Evolutionary conservation across 2,113 vertebrate species (phyloP).

Genomic region (Trochalopteron elliotii): DNA sequence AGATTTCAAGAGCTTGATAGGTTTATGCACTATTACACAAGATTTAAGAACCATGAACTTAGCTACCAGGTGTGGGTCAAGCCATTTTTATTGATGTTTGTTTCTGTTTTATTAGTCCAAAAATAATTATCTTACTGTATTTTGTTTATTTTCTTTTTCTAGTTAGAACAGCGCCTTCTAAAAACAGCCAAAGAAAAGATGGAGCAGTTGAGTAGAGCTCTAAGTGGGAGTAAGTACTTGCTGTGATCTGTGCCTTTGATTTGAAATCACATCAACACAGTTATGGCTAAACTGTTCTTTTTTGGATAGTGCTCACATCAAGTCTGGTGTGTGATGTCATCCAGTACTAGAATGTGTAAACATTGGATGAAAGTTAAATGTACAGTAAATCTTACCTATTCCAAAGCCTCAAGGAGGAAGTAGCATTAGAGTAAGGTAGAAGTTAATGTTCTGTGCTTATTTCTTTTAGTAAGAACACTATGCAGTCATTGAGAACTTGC

Average conservation of each 20-base stretch:
- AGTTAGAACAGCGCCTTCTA: slow-evolving; percentile 97
- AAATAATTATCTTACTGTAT: neutral
- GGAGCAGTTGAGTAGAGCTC: slow-evolving; percentile 96
- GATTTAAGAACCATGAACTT: slow-evolving; percentile 99
- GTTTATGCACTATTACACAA: slow-evolving; percentile 99
- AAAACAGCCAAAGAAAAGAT: slow-evolving; percentile 99
- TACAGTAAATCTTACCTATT: neutral
- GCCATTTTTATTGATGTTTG: slow-evolving; percentile 9
- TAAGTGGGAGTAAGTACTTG: slow-evolving; percentile 87
- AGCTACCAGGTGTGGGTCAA: slow-evolving; percentile 89
- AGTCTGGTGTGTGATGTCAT: neutral
- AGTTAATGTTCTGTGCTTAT: neutral
- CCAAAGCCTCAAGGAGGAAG: neutral
- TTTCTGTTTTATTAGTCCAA: neutral
- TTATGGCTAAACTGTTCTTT: neutral
- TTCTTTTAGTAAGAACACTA: neutral
- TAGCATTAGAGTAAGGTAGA: neutral
- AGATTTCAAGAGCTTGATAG: slow-evolving; percentile 98
- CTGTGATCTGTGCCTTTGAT: neutral
- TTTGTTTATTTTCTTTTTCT: slow-evolving; percentile 34
- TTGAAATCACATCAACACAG: neutral
- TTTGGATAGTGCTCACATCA: neutral
- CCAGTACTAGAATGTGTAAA: neutral
- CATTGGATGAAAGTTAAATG: neutral
- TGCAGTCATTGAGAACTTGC: neutral